Conservation (phyloP, 2,888 invertebrate genomes). For the Boloria euphrosyne region DNA sequence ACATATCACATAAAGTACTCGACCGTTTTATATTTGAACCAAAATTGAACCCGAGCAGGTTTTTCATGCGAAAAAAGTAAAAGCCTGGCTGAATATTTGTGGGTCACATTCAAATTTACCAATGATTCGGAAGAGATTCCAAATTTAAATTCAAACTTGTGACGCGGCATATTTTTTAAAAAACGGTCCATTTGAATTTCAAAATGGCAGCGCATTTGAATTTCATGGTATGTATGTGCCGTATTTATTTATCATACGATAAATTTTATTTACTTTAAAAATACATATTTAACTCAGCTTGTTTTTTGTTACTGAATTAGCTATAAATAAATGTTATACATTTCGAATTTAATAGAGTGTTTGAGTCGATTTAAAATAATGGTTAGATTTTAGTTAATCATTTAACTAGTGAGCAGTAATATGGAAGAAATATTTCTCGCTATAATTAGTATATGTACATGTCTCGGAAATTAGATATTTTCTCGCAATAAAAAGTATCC, state of each 20-base stretch:
- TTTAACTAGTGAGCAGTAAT: no score
- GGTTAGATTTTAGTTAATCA: no score
- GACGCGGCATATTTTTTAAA: conserved; percentile 36
- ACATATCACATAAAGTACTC: conserved; percentile 13
- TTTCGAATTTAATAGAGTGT: no score
- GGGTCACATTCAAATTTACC: conserved; percentile 28
- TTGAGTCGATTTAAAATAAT: no score
- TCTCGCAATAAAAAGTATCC: no score
- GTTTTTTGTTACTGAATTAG: conserved; percentile 2
- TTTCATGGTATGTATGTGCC: conserved; percentile 35
- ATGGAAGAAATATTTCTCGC: neutral
- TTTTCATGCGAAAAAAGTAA: conserved; percentile 23
- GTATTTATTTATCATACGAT: conserved; percentile 18
- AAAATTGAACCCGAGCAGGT: conserved; percentile 9
- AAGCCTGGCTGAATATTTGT: conserved; percentile 28
- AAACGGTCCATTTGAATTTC: conserved; percentile 49
- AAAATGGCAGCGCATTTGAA: conserved; percentile 47
- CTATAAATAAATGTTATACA: no score
- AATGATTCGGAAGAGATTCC: conserved; percentile 44
- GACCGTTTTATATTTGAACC: conserved; percentile 11
- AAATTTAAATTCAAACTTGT: conserved; percentile 52
- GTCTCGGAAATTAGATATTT: no score
- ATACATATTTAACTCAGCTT: conserved; percentile 2
- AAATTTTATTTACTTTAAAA: conserved; percentile 17
- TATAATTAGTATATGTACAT: no score